Conservation (phyloP, 2,113 vertebrate species). For the Formicarius rufipectus region DNA sequence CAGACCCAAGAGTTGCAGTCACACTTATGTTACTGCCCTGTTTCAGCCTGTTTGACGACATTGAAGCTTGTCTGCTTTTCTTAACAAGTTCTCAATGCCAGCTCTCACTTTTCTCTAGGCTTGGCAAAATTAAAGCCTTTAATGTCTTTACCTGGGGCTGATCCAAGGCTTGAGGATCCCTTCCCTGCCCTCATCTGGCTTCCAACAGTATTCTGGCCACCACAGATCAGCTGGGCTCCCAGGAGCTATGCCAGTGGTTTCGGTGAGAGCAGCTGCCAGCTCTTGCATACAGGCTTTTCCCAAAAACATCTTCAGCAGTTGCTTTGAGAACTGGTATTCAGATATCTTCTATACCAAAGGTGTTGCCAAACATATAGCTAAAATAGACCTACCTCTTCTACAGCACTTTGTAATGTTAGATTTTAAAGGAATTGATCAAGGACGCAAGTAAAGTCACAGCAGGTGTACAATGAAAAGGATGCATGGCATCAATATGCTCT, state of each 20-base stretch:
- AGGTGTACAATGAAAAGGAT: background rate
- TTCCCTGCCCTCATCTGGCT: background rate
- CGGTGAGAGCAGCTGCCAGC: background rate
- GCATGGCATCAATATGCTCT: background rate
- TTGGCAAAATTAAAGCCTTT: background rate
- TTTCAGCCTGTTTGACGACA: background rate
- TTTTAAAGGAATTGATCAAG: background rate
- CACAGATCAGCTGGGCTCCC: background rate
- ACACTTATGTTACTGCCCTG: background rate
- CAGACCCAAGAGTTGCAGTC: background rate
- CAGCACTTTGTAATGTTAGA: background rate
- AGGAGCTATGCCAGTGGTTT: background rate
- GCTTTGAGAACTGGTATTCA: background rate
- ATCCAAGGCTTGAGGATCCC: background rate
- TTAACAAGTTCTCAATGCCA: background rate
- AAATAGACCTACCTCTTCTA: background rate
- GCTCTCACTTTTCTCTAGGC: background rate
- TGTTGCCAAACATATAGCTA: background rate
- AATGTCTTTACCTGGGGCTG: background rate
- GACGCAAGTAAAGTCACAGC: background rate
- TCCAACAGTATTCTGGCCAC: background rate
- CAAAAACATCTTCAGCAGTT: background rate
- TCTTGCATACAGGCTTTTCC: background rate
- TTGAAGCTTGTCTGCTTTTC: background rate
- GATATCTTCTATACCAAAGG: background rate